Evolutionary conservation across 2,797 vertebrate species (phyloP).

Genomic region (Oreortyx pictus): DNA sequence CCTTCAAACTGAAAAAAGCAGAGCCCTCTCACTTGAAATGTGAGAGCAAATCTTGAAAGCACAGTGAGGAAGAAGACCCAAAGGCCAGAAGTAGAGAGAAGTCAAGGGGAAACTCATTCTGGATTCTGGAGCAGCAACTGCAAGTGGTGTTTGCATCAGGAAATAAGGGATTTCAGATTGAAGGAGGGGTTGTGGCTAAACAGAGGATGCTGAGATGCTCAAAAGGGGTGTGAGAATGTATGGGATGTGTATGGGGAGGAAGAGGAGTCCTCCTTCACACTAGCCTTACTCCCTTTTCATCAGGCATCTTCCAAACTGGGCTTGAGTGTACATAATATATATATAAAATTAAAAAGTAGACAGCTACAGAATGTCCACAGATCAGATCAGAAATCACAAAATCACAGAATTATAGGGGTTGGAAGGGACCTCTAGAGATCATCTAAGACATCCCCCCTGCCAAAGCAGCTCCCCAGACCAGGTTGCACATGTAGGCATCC

Average conservation of each 20-base stretch:
- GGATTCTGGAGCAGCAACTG: not conserved
- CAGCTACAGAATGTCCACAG: not conserved
- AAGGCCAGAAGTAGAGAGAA: not conserved
- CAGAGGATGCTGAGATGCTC: not conserved
- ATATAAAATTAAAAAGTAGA: not conserved
- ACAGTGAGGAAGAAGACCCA: not conserved
- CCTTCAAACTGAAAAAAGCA: constrained; percentile 1
- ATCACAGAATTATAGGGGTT: no score
- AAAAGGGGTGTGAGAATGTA: not conserved
- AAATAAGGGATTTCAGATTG: not conserved
- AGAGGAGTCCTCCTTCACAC: not conserved
- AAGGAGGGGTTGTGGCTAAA: not conserved
- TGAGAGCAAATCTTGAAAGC: not conserved
- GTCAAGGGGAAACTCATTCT: not conserved
- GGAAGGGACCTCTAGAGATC: no score
- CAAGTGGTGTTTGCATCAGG: not conserved
- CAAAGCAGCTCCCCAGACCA: no score
- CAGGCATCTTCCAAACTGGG: not conserved
- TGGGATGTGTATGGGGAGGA: rapidly evolving
- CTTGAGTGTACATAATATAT: not conserved
- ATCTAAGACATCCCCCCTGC: no score
- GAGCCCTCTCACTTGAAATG: constrained; percentile 10
- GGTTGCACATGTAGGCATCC: no score
- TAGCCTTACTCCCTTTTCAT: not conserved
- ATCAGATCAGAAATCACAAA: not conserved